A percentile compares a stretch with the other conserved stretches of the same genome.
These are phyloP conservation scores for Chrysomela aeneicollis DNA, from an alignment of 2,888 invertebrate species.

Conservation along the genomic window DNA sequence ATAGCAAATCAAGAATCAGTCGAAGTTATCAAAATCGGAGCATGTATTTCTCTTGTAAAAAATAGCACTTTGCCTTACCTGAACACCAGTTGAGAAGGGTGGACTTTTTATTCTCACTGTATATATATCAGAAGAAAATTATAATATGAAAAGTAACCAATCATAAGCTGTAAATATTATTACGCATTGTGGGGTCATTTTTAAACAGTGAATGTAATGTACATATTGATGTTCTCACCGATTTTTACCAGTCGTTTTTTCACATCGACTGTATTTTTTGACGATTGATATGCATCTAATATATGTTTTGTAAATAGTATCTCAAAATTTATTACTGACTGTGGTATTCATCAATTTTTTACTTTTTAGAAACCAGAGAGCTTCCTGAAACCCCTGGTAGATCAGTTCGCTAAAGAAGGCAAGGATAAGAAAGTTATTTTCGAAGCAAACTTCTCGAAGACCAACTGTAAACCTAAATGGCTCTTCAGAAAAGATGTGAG, in stretches of 20 bases:
- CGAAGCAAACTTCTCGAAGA: slow-evolving; percentile 94
- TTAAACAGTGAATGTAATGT: slow-evolving; percentile 40
- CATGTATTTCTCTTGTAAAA: no score
- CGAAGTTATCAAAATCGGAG: no score
- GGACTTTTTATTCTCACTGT: no score
- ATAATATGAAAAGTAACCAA: no score
- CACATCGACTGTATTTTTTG: slow-evolving; percentile 52
- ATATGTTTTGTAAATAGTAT: slow-evolving; percentile 40
- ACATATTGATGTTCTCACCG: slow-evolving; percentile 45
- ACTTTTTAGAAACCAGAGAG: slow-evolving; percentile 85
- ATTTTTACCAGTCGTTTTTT: slow-evolving; percentile 53
- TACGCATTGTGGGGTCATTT: slow-evolving; percentile 23
- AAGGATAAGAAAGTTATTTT: slow-evolving; percentile 95
- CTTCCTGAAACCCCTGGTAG: slow-evolving; percentile 93
- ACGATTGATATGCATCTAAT: slow-evolving; percentile 46
- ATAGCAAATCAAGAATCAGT: no score
- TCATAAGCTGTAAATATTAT: slow-evolving; percentile 19
- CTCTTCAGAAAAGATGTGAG: slow-evolving; percentile 91
- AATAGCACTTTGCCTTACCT: no score
- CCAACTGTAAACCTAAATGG: slow-evolving; percentile 95
- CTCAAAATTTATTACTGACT: slow-evolving; percentile 4
- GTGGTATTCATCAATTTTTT: slow-evolving; percentile 29
- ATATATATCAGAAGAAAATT: no score
- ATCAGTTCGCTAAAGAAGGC: slow-evolving; percentile 93
- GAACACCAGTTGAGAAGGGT: no score